These are phyloP conservation scores for Lucifuga dentata DNA, from an alignment of 2,113 vertebrate species.

Conservation along the genomic window DNA sequence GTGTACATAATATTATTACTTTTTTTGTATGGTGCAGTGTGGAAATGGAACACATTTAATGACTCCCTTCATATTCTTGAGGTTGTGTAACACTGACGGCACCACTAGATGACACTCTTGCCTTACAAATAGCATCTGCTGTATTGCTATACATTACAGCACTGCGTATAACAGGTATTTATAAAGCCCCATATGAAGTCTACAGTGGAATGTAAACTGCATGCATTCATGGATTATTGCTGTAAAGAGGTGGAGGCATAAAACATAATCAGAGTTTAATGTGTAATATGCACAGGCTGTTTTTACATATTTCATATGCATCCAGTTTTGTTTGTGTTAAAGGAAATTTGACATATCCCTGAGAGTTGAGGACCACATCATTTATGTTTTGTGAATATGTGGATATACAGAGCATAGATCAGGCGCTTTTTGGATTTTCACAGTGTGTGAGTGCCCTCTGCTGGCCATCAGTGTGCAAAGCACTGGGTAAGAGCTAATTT, in stretches of 20 bases:
- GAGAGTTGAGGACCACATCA: background rate
- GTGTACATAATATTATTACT: too few species aligned
- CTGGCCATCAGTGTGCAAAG: slow-evolving; percentile 38
- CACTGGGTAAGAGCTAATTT: background rate
- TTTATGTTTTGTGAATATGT: background rate
- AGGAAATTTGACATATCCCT: background rate
- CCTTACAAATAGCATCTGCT: slow-evolving; percentile 40
- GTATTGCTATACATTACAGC: too few species aligned
- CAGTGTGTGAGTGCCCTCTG: slow-evolving; percentile 28
- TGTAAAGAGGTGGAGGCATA: background rate
- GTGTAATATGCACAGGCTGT: background rate
- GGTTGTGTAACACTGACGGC: slow-evolving; percentile 1
- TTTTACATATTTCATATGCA: background rate
- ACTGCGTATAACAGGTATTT: background rate
- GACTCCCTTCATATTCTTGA: background rate
- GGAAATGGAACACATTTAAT: too few species aligned
- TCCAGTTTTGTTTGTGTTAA: background rate
- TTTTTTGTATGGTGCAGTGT: too few species aligned
- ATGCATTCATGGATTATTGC: background rate
- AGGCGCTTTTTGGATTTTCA: background rate
- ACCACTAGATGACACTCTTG: slow-evolving; percentile 72
- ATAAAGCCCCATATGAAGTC: background rate
- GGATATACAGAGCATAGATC: background rate
- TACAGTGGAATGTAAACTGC: background rate
- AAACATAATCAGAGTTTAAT: background rate